These are phyloP conservation scores for Drosophila pegasa DNA, from an alignment of 2,888 invertebrate genomes.

Conservation along the genomic window DNA sequence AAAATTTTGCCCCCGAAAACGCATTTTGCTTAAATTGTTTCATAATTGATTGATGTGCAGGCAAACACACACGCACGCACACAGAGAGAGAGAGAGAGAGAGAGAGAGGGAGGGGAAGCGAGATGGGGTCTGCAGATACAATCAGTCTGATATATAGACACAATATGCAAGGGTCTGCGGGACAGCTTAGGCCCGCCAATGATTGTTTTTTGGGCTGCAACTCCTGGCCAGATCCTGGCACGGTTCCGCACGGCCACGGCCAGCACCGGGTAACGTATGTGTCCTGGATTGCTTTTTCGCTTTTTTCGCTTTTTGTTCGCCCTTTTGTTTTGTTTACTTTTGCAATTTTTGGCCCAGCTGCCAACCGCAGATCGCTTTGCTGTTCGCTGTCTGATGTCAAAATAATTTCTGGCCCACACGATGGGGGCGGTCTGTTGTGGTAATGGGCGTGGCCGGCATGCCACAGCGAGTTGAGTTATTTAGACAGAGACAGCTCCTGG, in stretches of 20 bases:
- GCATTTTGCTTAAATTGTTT: conserved; percentile 75
- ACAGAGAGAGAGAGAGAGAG: background rate
- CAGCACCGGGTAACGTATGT: conserved; percentile 2
- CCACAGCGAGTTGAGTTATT: conserved; percentile 57
- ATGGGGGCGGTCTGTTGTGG: background rate
- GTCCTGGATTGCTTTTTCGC: background rate
- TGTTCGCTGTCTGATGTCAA: conserved; percentile 60
- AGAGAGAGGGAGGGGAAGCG: background rate
- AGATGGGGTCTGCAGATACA: conserved; percentile 30
- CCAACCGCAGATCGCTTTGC: conserved; percentile 58
- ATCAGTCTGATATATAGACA: conserved; percentile 34
- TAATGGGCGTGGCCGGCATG: conserved; percentile 2
- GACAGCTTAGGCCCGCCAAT: conserved; percentile 43
- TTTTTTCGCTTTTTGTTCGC: conserved; percentile 7
- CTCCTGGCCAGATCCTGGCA: conserved; percentile 14
- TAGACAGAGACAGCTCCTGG: conserved; percentile 77
- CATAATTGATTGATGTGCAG: conserved; percentile 76
- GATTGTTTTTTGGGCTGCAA: conserved; percentile 26
- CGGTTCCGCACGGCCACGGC: background rate
- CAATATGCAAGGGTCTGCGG: background rate
- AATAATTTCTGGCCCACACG: conserved; percentile 69
- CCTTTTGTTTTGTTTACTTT: conserved; percentile 24
- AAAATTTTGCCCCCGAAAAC: conserved; percentile 47
- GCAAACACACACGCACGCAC: conserved; percentile 18
- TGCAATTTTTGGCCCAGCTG: conserved; percentile 51